Evolutionary conservation across 2,113 vertebrate genomes (phyloP).

Genomic region (Peromyscus polionotus): DNA sequence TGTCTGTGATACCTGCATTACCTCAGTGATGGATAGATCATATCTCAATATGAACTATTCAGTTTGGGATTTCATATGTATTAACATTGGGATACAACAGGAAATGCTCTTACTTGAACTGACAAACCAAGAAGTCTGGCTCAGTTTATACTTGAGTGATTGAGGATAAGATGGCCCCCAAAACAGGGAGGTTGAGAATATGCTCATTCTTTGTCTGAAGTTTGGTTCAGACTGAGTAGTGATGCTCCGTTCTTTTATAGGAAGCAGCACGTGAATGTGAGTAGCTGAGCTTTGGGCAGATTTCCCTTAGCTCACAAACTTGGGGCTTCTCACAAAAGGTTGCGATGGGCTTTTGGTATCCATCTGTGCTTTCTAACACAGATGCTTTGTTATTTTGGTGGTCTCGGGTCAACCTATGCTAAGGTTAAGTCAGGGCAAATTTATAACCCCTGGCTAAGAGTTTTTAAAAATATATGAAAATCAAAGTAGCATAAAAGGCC

Average conservation of each 20-base stretch:
- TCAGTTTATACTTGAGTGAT: neutral
- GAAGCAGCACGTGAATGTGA: slow-evolving; percentile 19
- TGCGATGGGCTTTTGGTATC: neutral
- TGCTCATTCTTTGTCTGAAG: slow-evolving; percentile 1
- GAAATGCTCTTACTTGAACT: neutral
- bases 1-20: neutral
- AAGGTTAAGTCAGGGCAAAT: slow-evolving; percentile 60
- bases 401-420: slow-evolving; percentile 69
- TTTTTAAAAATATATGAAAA: slow-evolving; percentile 69
- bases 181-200: neutral
- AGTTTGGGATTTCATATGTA: neutral
- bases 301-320: slow-evolving; percentile 26
- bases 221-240: slow-evolving; percentile 9
- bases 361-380: slow-evolving; percentile 65
- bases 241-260: neutral
- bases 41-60: neutral
- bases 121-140: neutral
- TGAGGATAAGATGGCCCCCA: neutral
- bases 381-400: slow-evolving; percentile 64
- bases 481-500: slow-evolving; percentile 75
- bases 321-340: slow-evolving; percentile 18
- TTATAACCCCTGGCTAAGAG: slow-evolving; percentile 76
- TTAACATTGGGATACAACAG: neutral
- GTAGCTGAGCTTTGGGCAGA: slow-evolving; percentile 34
- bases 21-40: neutral